Conservation (phyloP, 2,113 vertebrate species). For the Nothoprocta perdicaria region DNA sequence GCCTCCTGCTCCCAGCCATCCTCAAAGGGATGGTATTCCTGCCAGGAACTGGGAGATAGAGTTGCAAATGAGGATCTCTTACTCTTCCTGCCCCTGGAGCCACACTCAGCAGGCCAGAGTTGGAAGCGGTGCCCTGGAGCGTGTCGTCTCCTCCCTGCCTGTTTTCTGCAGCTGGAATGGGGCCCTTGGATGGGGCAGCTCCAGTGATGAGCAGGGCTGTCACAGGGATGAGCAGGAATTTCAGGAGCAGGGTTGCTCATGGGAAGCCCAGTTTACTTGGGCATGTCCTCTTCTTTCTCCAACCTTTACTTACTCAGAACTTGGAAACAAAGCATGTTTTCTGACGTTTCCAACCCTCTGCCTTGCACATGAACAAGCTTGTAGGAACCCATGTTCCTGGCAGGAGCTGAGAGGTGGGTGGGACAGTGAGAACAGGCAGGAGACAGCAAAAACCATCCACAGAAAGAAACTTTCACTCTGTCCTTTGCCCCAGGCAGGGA, state of each 20-base stretch:
- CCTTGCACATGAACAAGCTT: constrained; percentile 50
- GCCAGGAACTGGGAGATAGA: background rate
- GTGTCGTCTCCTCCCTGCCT: fast-evolving
- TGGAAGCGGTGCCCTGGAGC: background rate
- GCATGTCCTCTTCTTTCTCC: background rate
- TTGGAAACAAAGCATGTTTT: constrained; percentile 5
- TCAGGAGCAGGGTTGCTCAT: background rate
- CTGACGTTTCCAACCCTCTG: constrained; percentile 27
- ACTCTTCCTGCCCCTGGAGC: background rate
- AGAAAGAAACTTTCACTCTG: constrained; percentile 43
- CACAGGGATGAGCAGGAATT: background rate
- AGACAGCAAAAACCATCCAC: constrained; percentile 7
- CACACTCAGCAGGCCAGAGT: background rate
- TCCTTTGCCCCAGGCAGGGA: constrained; percentile 15
- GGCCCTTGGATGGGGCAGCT: background rate
- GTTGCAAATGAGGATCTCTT: background rate
- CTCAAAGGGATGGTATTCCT: fast-evolving
- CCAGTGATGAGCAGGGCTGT: background rate
- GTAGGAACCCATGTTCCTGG: constrained; percentile 37
- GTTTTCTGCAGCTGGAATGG: background rate
- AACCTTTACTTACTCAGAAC: background rate
- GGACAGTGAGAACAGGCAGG: background rate
- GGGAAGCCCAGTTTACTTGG: background rate
- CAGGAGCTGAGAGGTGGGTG: constrained; percentile 37
- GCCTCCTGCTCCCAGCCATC: background rate